Conservation (phyloP, 2,113 vertebrate genomes). For the Platanista minor region DNA sequence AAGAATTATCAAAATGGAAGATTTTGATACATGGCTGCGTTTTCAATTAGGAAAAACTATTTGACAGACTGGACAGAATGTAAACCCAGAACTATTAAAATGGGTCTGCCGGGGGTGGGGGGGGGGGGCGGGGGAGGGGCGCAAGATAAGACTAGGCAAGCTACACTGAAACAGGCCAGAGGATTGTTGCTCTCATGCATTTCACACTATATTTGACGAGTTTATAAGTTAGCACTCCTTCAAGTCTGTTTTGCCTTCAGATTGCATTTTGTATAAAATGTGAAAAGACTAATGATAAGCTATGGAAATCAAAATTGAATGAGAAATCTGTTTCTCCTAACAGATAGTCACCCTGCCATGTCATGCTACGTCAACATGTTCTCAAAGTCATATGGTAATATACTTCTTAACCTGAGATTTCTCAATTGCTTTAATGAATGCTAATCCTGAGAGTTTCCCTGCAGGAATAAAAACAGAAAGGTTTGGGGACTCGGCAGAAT, state of each 20-base stretch:
- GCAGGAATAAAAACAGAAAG: constrained; percentile 51
- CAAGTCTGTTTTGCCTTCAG: constrained; percentile 4
- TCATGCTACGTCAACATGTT: neutral
- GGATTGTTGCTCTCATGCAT: neutral
- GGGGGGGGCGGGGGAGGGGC: too few species aligned
- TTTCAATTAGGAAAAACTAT: neutral
- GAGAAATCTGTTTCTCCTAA: constrained; percentile 34
- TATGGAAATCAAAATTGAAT: neutral
- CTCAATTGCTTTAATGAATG: constrained; percentile 23
- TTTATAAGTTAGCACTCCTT: neutral
- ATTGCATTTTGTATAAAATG: constrained; percentile 18
- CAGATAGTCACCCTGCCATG: neutral
- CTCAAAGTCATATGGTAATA: neutral
- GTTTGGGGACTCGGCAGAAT: constrained; percentile 23
- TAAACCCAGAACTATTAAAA: neutral
- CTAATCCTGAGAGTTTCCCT: constrained; percentile 50
- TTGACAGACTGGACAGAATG: neutral
- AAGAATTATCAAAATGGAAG: neutral
- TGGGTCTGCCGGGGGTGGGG: neutral
- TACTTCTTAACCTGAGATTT: constrained; percentile 40
- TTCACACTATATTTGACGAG: neutral
- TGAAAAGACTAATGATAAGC: constrained; percentile 15
- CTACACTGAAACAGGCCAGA: neutral
- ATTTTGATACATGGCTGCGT: fast-evolving
- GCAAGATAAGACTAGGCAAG: neutral